A percentile compares a stretch with the other conserved stretches of the same genome.
Conservation (phyloP, 2,888 invertebrate genomes). For the Tachina grossa region DNA sequence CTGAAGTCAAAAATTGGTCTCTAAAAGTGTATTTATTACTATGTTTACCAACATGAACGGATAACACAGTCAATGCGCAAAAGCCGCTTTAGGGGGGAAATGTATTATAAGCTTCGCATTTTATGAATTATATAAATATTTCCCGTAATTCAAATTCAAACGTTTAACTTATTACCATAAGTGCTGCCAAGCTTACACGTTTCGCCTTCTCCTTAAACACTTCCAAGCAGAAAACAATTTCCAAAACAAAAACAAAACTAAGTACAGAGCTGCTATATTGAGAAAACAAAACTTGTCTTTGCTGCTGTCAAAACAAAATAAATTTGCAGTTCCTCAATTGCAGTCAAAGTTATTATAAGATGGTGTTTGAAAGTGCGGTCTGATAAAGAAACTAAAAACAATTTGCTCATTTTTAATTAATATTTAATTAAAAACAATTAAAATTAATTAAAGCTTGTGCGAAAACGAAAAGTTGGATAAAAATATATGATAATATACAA, state of each 20-base stretch:
- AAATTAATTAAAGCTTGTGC: constrained; percentile 56
- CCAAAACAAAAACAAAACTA: constrained; percentile 26
- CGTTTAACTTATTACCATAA: background rate
- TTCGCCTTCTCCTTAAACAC: background rate
- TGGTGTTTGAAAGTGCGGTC: constrained; percentile 6
- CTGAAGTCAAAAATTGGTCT: too few relatives aligned
- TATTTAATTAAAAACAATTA: constrained; percentile 69
- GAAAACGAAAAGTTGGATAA: constrained; percentile 7
- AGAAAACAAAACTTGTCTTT: constrained; percentile 23
- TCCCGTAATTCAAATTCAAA: too few relatives aligned
- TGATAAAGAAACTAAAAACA: constrained; percentile 10
- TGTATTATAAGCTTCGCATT: too few relatives aligned
- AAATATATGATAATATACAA: constrained; percentile 9
- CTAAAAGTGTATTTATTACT: too few relatives aligned
- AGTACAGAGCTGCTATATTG: constrained; percentile 25
- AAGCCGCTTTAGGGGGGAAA: too few relatives aligned
- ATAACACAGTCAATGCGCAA: too few relatives aligned
- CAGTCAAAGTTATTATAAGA: constrained; percentile 31
- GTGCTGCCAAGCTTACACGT: constrained; percentile 11
- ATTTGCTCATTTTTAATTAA: constrained; percentile 61
- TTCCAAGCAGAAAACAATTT: background rate
- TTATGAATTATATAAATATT: too few relatives aligned
- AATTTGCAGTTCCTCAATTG: constrained; percentile 61
- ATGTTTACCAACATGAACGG: too few relatives aligned
- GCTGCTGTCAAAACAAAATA: constrained; percentile 60